Evolutionary conservation across 2,113 vertebrate species (phyloP), one percentile per base, ranked within the genome.

Genomic region (Serilophus lunatus): DNA sequence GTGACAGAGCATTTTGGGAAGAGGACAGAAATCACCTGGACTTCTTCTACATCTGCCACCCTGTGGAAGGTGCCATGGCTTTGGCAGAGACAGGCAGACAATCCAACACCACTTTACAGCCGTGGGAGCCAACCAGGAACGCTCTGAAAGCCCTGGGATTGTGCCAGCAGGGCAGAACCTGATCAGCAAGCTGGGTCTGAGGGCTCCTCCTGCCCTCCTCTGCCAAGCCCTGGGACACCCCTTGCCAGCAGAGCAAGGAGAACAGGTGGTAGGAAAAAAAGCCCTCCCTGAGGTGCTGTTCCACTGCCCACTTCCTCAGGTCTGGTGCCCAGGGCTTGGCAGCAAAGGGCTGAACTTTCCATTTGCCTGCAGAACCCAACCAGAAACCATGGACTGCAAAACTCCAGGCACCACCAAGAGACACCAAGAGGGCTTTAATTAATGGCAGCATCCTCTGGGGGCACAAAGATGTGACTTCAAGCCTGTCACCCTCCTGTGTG

Each of bases 1-100:
- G 2, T 13, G 16, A 19, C 35, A 50, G 28, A 44, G 36, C 33
- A 7, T 80, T 56, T 60, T 38, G 56, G 61, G 53, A 42, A 20
- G 8, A 56, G 40, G 14, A 15, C 7, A 20, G 56, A 59, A 18
- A 33, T 28, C 14, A 18, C 25, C 56, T 33, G 20, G 15, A 51
- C 4, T 9, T 56, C 18, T 44, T 31, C 66, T 16, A 1, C 10
- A 3, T 31, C 29, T 33, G 47, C 33, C 16, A 3, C 33, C 6
- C 11, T 0, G 13, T 6, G 40, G 42, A 56, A 68, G 40, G 9
- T 31, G 47, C 15, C 1, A 1, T 18, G 24, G 31, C 31, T 50
- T 38, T 1, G 1, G 26, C 2, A 36, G 26, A 28, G 14, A 75
- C 6, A 1, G 8, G 20, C 40, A 66, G 54, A 36, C 17, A 61